Evolutionary conservation across 2,888 invertebrate genomes (phyloP).

Genomic region (Neoascia interrupta): DNA sequence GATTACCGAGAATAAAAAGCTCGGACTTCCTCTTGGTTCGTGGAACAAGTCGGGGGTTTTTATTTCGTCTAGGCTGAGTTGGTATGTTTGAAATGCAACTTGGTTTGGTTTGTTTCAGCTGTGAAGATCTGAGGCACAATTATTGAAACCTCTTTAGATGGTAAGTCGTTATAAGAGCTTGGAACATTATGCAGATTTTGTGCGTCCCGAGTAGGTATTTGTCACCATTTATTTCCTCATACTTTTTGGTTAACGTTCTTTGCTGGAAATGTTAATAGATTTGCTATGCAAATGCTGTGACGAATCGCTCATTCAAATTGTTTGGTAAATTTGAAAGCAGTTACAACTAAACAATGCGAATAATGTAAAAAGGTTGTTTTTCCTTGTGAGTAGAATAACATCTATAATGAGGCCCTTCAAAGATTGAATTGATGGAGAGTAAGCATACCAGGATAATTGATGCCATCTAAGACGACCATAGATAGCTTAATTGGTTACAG

Average conservation of each 20-base stretch:
- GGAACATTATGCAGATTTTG: conserved; percentile 54
- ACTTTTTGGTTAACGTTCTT: not conserved
- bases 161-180: not conserved
- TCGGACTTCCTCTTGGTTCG: conserved; percentile 55
- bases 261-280: conserved; percentile 26
- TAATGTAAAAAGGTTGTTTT: not conserved
- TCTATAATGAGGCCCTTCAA: no score
- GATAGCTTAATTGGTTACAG: no score
- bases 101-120: conserved; percentile 23
- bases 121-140: not conserved
- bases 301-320: conserved; percentile 14
- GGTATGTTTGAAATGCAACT: conserved; percentile 33
- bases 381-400: not conserved
- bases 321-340: conserved; percentile 35
- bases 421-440: no score
- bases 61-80: not conserved
- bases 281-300: conserved; percentile 35
- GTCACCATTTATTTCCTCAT: not conserved
- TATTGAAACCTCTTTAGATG: not conserved
- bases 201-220: conserved; percentile 27
- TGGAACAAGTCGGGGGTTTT: conserved; percentile 38
- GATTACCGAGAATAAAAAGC: conserved; percentile 59
- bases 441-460: no score
- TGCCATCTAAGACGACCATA: no score
- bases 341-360: not conserved